These are phyloP conservation scores for Perdita meconis DNA, from an alignment of 2,888 invertebrate genomes.

Conservation along the genomic window DNA sequence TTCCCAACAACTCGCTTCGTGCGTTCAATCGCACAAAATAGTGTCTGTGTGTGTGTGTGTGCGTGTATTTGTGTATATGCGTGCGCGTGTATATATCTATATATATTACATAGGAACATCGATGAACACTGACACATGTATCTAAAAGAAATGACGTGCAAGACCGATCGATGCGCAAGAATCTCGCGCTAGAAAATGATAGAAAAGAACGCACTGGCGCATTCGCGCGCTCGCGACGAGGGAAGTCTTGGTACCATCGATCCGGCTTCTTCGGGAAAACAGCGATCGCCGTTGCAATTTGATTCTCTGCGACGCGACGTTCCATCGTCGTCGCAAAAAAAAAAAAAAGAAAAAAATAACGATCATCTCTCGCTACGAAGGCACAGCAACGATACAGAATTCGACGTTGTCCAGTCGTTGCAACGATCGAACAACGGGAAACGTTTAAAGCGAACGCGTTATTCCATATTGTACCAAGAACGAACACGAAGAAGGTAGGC, in stretches of 20 bases:
- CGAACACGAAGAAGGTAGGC: slow-evolving; percentile 54
- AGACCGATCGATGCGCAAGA: slow-evolving; percentile 20
- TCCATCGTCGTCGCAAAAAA: slow-evolving; percentile 14
- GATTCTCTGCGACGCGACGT: slow-evolving; percentile 19
- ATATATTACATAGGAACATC: slow-evolving; percentile 73
- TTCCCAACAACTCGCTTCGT: slow-evolving; percentile 43
- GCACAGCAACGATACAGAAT: slow-evolving; percentile 5
- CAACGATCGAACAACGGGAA: slow-evolving; percentile 40
- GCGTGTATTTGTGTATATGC: not conserved
- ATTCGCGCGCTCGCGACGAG: slow-evolving; percentile 1
- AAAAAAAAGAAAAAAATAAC: slow-evolving; percentile 50
- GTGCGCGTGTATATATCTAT: slow-evolving; percentile 8
- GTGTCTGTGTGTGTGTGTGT: not conserved
- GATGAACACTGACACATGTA: slow-evolving; percentile 47
- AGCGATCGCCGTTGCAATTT: slow-evolving; percentile 17
- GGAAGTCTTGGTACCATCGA: not conserved
- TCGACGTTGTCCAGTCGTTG: slow-evolving; percentile 24
- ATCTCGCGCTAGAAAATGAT: not conserved
- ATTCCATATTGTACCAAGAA: slow-evolving; percentile 18
- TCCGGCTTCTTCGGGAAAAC: slow-evolving; percentile 4
- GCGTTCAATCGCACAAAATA: slow-evolving; percentile 43
- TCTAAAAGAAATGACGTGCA: slow-evolving; percentile 21
- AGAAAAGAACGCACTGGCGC: too few species aligned
- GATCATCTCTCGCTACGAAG: slow-evolving; percentile 24
- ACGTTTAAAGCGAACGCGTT: slow-evolving; percentile 31